These are phyloP conservation scores for Rallus limicola DNA, from an alignment of 2,113 vertebrate genomes.

Conservation along the genomic window DNA sequence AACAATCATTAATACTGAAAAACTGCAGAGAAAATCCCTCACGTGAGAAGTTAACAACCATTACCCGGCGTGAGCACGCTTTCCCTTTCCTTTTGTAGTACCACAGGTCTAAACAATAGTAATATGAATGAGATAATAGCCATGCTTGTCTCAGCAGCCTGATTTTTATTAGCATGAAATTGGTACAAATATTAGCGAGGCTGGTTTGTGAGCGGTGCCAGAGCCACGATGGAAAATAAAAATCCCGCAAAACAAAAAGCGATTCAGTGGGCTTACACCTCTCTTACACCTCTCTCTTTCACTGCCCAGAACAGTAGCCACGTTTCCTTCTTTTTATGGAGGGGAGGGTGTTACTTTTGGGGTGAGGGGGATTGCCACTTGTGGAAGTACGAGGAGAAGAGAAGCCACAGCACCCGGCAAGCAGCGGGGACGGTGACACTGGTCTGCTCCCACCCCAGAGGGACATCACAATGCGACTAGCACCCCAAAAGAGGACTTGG, in stretches of 20 bases:
- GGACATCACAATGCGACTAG: not conserved
- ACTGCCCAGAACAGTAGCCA: not conserved
- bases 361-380: not conserved
- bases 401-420: not conserved
- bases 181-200: conserved; percentile 78
- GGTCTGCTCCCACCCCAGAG: not conserved
- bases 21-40: conserved; percentile 59
- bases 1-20: conserved; percentile 48
- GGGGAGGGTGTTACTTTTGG: no score
- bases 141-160: conserved; percentile 74
- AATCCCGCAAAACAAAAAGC: conserved; percentile 28
- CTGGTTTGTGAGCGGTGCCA: conserved; percentile 34
- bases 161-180: conserved; percentile 80
- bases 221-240: conserved; percentile 41
- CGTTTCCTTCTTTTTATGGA: not conserved
- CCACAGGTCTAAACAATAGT: conserved; percentile 69
- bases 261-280: not conserved
- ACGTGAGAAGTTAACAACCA: conserved; percentile 72
- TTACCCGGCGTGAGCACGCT: conserved; percentile 40
- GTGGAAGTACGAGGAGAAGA: not conserved
- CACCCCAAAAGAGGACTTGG: not conserved
- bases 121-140: conserved; percentile 74
- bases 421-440: not conserved
- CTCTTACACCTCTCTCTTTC: not conserved
- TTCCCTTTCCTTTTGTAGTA: conserved; percentile 54